Conservation (phyloP, 2,797 vertebrate species). For the Gymnopithys bicolor region DNA sequence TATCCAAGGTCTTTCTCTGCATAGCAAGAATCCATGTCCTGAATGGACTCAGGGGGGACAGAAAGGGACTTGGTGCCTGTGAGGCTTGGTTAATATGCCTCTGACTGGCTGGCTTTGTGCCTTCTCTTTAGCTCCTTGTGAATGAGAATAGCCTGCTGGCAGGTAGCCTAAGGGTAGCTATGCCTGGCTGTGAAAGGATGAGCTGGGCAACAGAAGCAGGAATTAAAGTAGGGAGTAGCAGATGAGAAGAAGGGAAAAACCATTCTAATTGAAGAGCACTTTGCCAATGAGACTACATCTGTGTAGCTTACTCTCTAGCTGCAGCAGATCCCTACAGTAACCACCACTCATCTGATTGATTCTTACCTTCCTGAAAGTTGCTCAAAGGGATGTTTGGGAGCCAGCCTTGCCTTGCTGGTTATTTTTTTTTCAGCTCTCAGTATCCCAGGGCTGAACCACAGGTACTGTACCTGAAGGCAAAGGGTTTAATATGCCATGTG, state of each 20-base stretch:
- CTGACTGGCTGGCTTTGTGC: conserved; percentile 68
- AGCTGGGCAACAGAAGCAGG: conserved; percentile 43
- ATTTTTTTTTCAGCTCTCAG: background rate
- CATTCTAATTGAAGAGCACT: background rate
- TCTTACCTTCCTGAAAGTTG: background rate
- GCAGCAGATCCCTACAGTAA: background rate
- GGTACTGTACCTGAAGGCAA: background rate
- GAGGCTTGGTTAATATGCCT: conserved; percentile 52
- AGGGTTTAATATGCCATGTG: background rate
- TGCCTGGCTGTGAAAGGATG: conserved; percentile 72
- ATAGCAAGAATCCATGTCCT: conserved; percentile 17
- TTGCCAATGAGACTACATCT: conserved; percentile 3
- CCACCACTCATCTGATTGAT: background rate
- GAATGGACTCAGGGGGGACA: background rate
- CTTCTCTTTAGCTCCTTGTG: conserved; percentile 59
- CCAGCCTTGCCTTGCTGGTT: background rate
- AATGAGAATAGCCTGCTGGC: conserved; percentile 76
- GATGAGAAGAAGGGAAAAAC: conserved; percentile 4
- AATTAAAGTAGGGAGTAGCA: conserved; percentile 20
- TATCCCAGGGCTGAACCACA: background rate
- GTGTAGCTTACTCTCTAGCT: background rate
- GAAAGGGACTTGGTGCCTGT: conserved; percentile 2
- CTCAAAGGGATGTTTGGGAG: background rate
- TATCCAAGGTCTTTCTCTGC: background rate
- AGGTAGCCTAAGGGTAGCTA: conserved; percentile 74